Percentiles rank a stretch among this genome's conserved stretches.
Evolutionary conservation across 2,113 vertebrate species (phyloP).

Genomic region (Pseudois nayaur): DNA sequence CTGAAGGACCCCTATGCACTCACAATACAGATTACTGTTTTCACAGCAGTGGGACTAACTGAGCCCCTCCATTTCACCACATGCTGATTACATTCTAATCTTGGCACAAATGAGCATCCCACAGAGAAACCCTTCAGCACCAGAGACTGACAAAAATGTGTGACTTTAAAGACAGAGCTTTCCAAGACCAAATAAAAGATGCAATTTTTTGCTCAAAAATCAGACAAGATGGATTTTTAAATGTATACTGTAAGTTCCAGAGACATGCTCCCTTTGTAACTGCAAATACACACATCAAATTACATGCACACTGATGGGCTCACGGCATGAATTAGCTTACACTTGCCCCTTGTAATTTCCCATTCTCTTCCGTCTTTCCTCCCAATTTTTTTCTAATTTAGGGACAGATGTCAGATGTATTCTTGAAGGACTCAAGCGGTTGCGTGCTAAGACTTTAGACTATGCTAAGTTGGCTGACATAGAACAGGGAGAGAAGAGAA

Average conservation of each 20-base stretch:
- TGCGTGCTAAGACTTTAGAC: no score
- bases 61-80: neutral
- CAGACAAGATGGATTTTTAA: neutral
- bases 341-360: neutral
- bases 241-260: neutral
- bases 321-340: neutral
- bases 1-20: neutral
- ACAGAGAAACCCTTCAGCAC: neutral
- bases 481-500: no score
- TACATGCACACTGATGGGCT: neutral
- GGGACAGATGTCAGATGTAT: no score
- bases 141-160: neutral
- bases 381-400: neutral
- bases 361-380: neutral
- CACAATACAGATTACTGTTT: neutral
- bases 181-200: neutral
- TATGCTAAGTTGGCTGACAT: no score
- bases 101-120: neutral
- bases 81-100: neutral
- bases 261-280: neutral
- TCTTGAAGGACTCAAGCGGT: no score
- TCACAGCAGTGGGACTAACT: neutral
- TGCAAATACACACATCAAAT: neutral
- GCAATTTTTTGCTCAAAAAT: neutral
- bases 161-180: neutral